phyloP scores from a whole-genome alignment of 2,113 vertebrate genomes.

The Myrmecobius fasciatus region DNA sequence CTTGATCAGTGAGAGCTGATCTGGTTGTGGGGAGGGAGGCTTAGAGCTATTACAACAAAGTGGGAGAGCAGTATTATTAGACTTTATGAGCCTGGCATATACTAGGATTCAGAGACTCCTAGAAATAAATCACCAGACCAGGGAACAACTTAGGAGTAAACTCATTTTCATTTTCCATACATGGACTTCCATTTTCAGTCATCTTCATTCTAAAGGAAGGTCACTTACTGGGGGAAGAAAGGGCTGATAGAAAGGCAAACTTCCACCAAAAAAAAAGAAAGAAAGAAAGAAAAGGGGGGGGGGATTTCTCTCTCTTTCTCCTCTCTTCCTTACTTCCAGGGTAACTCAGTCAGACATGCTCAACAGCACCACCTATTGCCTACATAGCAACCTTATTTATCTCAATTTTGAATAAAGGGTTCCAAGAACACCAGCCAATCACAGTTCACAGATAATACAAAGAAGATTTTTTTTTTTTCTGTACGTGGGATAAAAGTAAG shows the following conservation, averaged over 20 bases:
- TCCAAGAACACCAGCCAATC: not conserved
- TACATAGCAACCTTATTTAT: not conserved
- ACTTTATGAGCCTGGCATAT: not conserved
- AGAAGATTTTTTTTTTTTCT: not conserved
- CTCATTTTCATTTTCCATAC: not conserved
- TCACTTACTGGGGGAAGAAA: not conserved
- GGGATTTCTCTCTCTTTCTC: not conserved
- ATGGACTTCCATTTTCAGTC: not conserved
- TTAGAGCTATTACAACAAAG: not conserved
- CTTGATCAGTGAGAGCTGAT: not conserved
- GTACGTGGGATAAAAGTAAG: not conserved
- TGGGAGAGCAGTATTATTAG: not conserved
- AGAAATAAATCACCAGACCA: not conserved
- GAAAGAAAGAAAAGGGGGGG: too few species aligned
- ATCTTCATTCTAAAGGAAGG: not conserved
- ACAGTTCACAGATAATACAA: not conserved
- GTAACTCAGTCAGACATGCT: not conserved
- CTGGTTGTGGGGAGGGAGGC: not conserved
- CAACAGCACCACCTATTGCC: not conserved
- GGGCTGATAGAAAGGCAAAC: not conserved
- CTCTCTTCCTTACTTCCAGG: too few species aligned
- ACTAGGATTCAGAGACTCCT: not conserved
- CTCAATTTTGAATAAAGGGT: constrained; percentile 26
- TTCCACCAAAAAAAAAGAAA: too few species aligned
- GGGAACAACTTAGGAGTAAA: not conserved